These are phyloP conservation scores for Cyprinodon variegatus DNA, from an alignment of 2,113 vertebrate species.

Conservation along the genomic window DNA sequence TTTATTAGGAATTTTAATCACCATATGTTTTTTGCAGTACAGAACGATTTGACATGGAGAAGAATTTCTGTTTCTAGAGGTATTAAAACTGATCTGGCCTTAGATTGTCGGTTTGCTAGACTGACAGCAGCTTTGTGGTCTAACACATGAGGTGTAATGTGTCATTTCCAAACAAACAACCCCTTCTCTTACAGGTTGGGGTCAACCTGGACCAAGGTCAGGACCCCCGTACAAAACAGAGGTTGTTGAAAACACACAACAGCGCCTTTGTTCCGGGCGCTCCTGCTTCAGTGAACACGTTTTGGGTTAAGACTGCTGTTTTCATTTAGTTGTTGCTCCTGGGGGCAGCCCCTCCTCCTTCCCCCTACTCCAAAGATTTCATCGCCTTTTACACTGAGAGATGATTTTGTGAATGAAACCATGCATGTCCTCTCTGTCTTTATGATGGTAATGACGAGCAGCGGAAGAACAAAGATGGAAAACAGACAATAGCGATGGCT, in stretches of 20 bases:
- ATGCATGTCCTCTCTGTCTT: slow-evolving; percentile 85
- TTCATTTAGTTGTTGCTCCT: slow-evolving; percentile 72
- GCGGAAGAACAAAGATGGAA: slow-evolving; percentile 75
- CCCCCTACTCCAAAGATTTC: slow-evolving; percentile 84
- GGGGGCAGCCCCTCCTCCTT: slow-evolving; percentile 63
- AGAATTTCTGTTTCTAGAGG: background rate
- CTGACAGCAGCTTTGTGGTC: slow-evolving; percentile 57
- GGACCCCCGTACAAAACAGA: slow-evolving; percentile 58
- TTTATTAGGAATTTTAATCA: too few relatives aligned
- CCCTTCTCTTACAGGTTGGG: slow-evolving; percentile 62
- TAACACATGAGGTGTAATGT: slow-evolving; percentile 62
- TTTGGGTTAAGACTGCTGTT: slow-evolving; percentile 68
- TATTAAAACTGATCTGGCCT: background rate
- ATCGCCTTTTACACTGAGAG: slow-evolving; percentile 84
- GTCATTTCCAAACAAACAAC: slow-evolving; percentile 72
- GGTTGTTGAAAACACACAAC: slow-evolving; percentile 69
- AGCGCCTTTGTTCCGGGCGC: slow-evolving; percentile 58
- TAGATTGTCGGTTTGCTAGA: slow-evolving; percentile 6
- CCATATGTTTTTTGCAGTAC: background rate
- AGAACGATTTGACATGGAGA: background rate
- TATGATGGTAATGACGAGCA: slow-evolving; percentile 88
- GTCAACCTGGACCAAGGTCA: slow-evolving; percentile 59
- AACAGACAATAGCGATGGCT: slow-evolving; percentile 75
- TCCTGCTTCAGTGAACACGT: slow-evolving; percentile 65
- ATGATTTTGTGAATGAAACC: slow-evolving; percentile 93